Percentiles rank a stretch among this genome's conserved stretches.
phyloP scores from a whole-genome alignment of 92 coral and sea anemone genomes.

The Palythoa heliodiscus region DNA sequence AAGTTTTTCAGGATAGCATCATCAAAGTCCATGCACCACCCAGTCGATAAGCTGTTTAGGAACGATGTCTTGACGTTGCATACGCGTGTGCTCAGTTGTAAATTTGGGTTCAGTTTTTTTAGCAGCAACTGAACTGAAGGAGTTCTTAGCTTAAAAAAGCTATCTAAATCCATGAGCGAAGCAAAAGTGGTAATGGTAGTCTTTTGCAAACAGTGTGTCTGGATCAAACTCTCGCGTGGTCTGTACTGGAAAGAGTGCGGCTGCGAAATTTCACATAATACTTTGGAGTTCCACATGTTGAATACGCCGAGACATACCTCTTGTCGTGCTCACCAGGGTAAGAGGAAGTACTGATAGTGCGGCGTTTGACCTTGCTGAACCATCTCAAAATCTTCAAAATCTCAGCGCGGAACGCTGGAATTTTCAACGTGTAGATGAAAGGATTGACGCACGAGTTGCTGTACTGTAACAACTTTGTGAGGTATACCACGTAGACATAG shows the following conservation, averaged over 20 bases:
- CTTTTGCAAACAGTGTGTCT: background rate
- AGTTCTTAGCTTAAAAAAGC: background rate
- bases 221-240: slow-evolving; percentile 2
- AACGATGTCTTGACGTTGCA: background rate
- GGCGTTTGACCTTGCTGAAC: background rate
- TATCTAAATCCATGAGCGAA: background rate
- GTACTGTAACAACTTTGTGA: slow-evolving; percentile 13
- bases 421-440: slow-evolving; percentile 23
- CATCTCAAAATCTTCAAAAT: slow-evolving; percentile 1
- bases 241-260: slow-evolving; percentile 13
- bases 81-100: background rate
- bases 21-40: too few species aligned
- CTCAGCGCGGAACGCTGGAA: slow-evolving; percentile 12
- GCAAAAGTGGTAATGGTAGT: background rate
- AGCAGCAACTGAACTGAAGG: background rate
- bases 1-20: too few species aligned
- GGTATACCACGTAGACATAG: background rate
- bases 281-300: background rate
- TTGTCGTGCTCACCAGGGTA: background rate
- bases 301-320: background rate
- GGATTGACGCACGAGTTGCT: slow-evolving; percentile 24
- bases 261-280: background rate
- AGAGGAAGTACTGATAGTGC: slow-evolving; percentile 20
- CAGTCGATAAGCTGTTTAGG: background rate
- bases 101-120: background rate